Evolutionary conservation across 64 coral and sea anemone species (phyloP), one percentile per base, ranked within the genome.

Genomic region (Pocillopora damicornis): DNA sequence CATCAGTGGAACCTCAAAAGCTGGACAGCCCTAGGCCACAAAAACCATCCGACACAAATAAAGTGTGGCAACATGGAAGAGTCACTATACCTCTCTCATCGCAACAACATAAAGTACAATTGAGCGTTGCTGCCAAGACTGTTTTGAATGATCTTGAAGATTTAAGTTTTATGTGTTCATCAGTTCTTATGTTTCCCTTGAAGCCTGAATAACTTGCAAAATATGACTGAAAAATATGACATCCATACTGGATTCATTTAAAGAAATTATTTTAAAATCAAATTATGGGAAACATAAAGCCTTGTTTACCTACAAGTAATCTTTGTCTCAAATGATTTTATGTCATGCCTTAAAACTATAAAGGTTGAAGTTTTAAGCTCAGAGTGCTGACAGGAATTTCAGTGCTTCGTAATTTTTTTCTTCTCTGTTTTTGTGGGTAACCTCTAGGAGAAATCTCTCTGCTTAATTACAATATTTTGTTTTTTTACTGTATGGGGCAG

Each of bases 131-230:
- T 57, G 93, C 97, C 15, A 93, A 88, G 79, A 82, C 37, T 59
- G 36, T 99, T 35, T 74, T 93, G 9, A 77, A 90, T 45, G 90
- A 92, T 56, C 87, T 99, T 42, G 97, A 99, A 59, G 90, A 99
- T 88, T 91, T 99, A 63, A 85, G 90, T 25, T 99, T 99, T 22
- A 99, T 99, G 97, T 20, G 82, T 36, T 95, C 97, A 20, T 90
- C 90, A 65, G 93, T 99, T 57, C 60, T 99, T 37, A 99, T 99
- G 97, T 99, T 99, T 58, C 97, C 97, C 25, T 80, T 97, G 0
- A 97, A 93, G 86, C 79, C 94, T 23, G 87, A 89, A 58, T 89
- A 79, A 78, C 68, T 74, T 68, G 16, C 51, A 16, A 35, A 86
- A 63, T 35, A 57, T 20, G 15, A 71, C 16, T 65, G 15, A 5